phyloP scores from a whole-genome alignment of 1,140 invertebrate genomes.

The Procambarus virginalis region DNA sequence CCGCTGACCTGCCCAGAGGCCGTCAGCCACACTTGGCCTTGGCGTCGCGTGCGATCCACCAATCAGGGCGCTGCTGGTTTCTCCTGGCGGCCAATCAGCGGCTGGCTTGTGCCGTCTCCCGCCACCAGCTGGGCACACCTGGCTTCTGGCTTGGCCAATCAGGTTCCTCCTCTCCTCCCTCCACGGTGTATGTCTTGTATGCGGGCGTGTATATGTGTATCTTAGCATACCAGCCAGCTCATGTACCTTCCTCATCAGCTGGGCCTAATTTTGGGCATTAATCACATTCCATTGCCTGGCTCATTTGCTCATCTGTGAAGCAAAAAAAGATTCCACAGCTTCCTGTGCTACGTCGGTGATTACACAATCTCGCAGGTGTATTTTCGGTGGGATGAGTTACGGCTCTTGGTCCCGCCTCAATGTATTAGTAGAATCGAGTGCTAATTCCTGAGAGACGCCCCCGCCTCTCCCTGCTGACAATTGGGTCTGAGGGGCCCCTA shows the following conservation, averaged over 20 bases:
- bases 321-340: no score
- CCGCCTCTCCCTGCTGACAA: no score
- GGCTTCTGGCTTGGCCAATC: slow-evolving; percentile 19
- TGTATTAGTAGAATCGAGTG: no score
- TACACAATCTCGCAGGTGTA: no score
- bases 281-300: background rate
- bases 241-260: background rate
- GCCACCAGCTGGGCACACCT: slow-evolving; percentile 23
- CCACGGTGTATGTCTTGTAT: no score
- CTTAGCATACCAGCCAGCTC: no score
- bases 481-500: no score
- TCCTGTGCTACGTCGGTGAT: no score
- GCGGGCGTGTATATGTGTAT: no score
- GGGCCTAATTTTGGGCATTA: background rate
- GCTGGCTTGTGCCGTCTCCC: background rate
- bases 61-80: slow-evolving; percentile 9
- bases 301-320: background rate
- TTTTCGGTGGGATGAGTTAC: no score
- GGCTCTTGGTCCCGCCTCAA: no score
- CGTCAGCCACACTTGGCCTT: slow-evolving; percentile 30
- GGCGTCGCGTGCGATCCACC: slow-evolving; percentile 21
- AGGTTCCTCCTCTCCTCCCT: background rate
- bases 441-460: no score
- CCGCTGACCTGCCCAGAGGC: slow-evolving; percentile 22
- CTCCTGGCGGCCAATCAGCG: slow-evolving; percentile 10